These are phyloP conservation scores for Esox lucius DNA, from an alignment of 2,797 vertebrate species.

Conservation along the genomic window DNA sequence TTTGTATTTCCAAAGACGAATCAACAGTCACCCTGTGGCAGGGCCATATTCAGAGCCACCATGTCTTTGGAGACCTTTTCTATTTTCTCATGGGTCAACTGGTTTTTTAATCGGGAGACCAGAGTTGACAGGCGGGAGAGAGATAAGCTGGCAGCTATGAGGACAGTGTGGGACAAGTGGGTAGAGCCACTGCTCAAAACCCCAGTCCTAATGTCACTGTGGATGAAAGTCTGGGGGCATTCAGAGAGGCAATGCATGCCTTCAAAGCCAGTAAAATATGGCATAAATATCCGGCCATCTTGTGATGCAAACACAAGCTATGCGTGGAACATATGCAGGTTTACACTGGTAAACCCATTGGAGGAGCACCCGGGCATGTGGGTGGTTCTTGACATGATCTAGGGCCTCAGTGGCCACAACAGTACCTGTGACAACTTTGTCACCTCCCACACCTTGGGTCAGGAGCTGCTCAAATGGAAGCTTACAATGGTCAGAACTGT, in stretches of 20 bases:
- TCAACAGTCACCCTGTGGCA: slow-evolving; percentile 16
- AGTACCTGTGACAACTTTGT: too few relatives aligned
- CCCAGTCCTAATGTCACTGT: background rate
- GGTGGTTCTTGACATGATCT: too few relatives aligned
- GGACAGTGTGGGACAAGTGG: slow-evolving; percentile 22
- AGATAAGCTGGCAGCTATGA: slow-evolving; percentile 25
- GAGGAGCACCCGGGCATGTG: too few relatives aligned
- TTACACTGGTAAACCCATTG: too few relatives aligned
- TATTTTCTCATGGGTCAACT: slow-evolving; percentile 21
- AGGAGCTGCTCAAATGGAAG: slow-evolving; percentile 29
- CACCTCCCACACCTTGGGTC: background rate
- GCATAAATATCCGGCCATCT: background rate
- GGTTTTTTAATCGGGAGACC: slow-evolving; percentile 19
- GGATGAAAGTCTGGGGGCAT: slow-evolving; percentile 9
- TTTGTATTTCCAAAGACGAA: slow-evolving; percentile 17
- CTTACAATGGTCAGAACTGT: slow-evolving; percentile 9
- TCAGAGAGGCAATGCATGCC: background rate
- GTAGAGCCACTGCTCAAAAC: slow-evolving; percentile 22
- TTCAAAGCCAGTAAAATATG: background rate
- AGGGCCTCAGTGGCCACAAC: too few relatives aligned
- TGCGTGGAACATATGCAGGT: too few relatives aligned
- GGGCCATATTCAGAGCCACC: slow-evolving; percentile 13
- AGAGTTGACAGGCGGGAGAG: background rate
- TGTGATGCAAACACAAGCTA: slow-evolving; percentile 1
- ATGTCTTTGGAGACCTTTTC: slow-evolving; percentile 17